Percentiles rank a stretch among this genome's conserved stretches.
Evolutionary conservation across 2,797 vertebrate species (phyloP).

Genomic region (Falco berigora): DNA sequence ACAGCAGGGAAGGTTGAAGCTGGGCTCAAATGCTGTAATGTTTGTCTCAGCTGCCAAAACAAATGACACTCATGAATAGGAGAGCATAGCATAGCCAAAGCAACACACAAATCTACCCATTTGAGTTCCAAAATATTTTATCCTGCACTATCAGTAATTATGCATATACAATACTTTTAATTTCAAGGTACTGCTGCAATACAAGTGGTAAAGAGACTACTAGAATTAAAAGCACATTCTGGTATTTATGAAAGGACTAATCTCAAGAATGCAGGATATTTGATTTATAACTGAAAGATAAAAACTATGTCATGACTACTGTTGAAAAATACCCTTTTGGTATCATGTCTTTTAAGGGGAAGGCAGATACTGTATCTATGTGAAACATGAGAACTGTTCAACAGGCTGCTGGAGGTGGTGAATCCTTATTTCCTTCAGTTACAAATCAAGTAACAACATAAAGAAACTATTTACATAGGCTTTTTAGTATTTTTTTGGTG

Average conservation of each 20-base stretch:
- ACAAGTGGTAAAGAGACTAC: not conserved
- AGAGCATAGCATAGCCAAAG: not conserved
- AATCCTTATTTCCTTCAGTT: not conserved
- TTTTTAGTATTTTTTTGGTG: not conserved
- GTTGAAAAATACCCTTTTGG: not conserved
- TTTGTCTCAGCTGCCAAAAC: not conserved
- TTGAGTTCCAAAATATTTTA: not conserved
- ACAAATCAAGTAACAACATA: not conserved
- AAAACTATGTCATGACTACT: not conserved
- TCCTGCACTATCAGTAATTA: not conserved
- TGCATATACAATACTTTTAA: not conserved
- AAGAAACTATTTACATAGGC: not conserved
- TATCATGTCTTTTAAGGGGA: not conserved
- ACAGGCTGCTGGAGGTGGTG: not conserved
- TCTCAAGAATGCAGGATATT: not conserved
- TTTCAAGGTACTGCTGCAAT: not conserved
- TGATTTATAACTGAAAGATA: not conserved
- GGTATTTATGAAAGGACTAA: not conserved
- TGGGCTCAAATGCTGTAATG: not conserved
- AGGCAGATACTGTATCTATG: not conserved
- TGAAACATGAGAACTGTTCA: not conserved
- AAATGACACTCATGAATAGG: not conserved
- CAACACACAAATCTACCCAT: not conserved
- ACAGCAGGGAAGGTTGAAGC: not conserved
- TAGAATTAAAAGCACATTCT: not conserved